Base-by-base conservation (phyloP, 2,888 invertebrate genomes). In the Clitarchus hookeri region DNA sequence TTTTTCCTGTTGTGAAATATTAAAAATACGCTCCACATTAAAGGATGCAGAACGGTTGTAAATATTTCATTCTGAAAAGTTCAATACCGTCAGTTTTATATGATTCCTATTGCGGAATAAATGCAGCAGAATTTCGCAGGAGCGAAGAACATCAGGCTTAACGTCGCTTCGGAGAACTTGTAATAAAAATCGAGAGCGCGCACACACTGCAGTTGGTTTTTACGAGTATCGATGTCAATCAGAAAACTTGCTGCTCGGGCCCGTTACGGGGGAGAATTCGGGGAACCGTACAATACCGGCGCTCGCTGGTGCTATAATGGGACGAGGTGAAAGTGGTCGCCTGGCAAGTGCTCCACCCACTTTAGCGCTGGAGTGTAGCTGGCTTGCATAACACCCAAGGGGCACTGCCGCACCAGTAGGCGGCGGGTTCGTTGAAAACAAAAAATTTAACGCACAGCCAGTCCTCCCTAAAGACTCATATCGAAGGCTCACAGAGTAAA, bases 181-280 rank as follows among this genome's bases (percentile, higher is more conserved):
- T 9, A n/a, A n/a, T 65, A n/a, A n/a, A 53, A 65, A n/a, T n/a
- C 19, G 65, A 19, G n/a, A 8, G 19, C 19, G 65, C 65, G n/a
- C 65, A 9, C n/a, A n/a, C 23, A 3, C 65, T 19, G 65, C 65
- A 0, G 65, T 65, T 65, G 65, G 65, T 19, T 65, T 65, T 65
- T 65, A 65, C 65, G 65, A 65, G 65, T 65, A 65, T 65, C 65
- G 23, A 19, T 65, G 65, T 65, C 65, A 65, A 65, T 65, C 65
- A 65, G 65, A 65, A 9, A 65, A 65, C 16, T 6, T 23, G 65
- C 19, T n/a, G n/a, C 16, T 65, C 53, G 19, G n/a, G 65, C 11
- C 48, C 65, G 65, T 65, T 65, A 65, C 8, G 65, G n/a, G 23
- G 36, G 65, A 23, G 23, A n/a, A 65, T n/a, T 65, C 65, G 19